These are phyloP conservation scores for Gallinago paraguaiae DNA, from an alignment of 2,113 vertebrate species.

Conservation along the genomic window DNA sequence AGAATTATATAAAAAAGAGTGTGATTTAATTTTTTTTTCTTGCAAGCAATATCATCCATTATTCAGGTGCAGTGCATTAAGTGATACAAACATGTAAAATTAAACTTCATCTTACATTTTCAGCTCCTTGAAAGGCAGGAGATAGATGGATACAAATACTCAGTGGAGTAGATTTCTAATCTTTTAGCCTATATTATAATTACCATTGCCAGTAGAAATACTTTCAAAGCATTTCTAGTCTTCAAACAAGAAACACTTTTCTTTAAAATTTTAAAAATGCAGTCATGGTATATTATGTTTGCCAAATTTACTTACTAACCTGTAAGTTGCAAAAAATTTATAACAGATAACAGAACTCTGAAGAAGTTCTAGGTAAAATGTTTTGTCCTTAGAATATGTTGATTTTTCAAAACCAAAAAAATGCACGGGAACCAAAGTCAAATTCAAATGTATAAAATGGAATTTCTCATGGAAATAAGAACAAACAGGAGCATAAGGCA, in stretches of 20 bases:
- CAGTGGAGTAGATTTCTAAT: background rate
- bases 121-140: background rate
- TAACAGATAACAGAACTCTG: background rate
- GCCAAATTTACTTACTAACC: background rate
- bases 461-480: background rate
- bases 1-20: background rate
- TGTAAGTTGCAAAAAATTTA: background rate
- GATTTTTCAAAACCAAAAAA: background rate
- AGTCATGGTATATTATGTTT: background rate
- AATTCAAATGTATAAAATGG: background rate
- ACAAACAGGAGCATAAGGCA: background rate
- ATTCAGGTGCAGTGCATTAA: accelerated
- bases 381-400: background rate
- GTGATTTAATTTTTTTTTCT: background rate
- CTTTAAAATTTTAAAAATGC: background rate
- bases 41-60: background rate
- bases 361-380: background rate
- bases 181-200: background rate
- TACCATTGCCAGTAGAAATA: background rate
- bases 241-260: background rate
- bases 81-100: background rate
- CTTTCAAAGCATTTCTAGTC: background rate
- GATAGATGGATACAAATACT: background rate
- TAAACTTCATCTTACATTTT: background rate
- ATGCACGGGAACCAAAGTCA: background rate